A percentile compares a stretch with the other conserved stretches of the same genome.
Conservation (phyloP, 2,113 vertebrate genomes). For the Mystacornis crossleyi region DNA sequence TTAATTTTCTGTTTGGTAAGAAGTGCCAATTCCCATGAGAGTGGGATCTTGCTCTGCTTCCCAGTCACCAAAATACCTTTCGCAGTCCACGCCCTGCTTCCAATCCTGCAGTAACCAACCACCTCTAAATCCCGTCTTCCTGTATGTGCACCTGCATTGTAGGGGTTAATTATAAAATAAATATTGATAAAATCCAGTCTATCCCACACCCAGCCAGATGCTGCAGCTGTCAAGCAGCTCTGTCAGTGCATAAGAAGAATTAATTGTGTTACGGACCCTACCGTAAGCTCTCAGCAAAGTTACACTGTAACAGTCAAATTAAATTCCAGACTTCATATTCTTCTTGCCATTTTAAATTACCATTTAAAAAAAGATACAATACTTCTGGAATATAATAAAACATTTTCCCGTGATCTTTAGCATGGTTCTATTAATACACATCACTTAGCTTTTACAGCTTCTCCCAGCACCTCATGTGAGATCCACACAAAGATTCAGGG, state of each 20-base stretch:
- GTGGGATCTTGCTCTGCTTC: neutral
- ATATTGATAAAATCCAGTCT: neutral
- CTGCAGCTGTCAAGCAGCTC: slow-evolving; percentile 5
- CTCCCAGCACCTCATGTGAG: neutral
- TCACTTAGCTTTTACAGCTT: neutral
- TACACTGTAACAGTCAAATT: slow-evolving; percentile 24
- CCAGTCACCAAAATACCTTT: neutral
- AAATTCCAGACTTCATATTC: slow-evolving; percentile 22
- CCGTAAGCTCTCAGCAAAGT: neutral
- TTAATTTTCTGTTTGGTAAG: neutral
- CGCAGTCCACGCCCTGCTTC: neutral
- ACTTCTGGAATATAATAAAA: slow-evolving; percentile 25
- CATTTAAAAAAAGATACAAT: neutral
- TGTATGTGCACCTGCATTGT: neutral
- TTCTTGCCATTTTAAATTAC: slow-evolving; percentile 18
- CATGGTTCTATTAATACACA: neutral
- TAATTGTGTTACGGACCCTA: neutral
- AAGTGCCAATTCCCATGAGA: neutral
- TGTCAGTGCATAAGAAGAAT: neutral
- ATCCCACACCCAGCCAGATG: neutral
- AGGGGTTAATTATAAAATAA: neutral
- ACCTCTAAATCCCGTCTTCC: neutral
- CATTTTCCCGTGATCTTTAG: neutral
- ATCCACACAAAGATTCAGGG: neutral
- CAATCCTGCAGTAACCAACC: neutral